A percentile compares a stretch with the other conserved stretches of the same genome.
phyloP scores from a whole-genome alignment of 2,797 vertebrate genomes.

The Pteronotus mesoamericanus region DNA sequence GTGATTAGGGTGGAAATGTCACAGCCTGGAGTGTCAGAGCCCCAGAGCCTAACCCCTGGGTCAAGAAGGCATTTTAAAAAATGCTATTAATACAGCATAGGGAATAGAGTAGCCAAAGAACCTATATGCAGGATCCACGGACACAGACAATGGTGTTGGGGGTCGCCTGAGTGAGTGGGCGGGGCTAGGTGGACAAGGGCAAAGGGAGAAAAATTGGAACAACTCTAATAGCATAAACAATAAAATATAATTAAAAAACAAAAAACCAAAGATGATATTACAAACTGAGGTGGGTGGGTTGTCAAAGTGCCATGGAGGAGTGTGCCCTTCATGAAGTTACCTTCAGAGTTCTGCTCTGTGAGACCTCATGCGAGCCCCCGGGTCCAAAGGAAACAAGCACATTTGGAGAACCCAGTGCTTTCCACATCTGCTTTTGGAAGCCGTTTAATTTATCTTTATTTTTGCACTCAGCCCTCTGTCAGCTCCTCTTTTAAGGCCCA shows the following conservation, averaged over 20 bases:
- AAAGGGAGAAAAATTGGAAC: neutral
- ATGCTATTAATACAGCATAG: neutral
- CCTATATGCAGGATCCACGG: neutral
- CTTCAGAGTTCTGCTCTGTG: neutral
- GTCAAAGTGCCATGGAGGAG: neutral
- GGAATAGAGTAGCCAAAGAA: neutral
- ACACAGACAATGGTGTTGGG: neutral
- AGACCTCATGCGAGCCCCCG: neutral
- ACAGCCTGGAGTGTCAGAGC: neutral
- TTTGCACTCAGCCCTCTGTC: constrained; percentile 41
- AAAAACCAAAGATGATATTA: neutral
- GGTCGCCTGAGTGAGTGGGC: neutral
- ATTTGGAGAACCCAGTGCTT: neutral
- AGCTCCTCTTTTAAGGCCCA: constrained; percentile 33
- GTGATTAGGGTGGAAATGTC: no score
- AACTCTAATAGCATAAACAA: neutral
- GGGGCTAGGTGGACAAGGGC: neutral
- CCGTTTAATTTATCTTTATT: neutral
- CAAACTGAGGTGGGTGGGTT: neutral
- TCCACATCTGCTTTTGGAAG: constrained; percentile 1
- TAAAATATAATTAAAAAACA: neutral
- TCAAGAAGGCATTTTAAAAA: neutral
- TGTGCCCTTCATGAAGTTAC: rapidly evolving
- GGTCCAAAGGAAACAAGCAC: neutral
- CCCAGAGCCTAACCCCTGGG: neutral